A percentile compares a stretch with the other conserved stretches of the same genome.
phyloP scores from a whole-genome alignment of 2,797 vertebrate species.

The Acipenser ruthenus region DNA sequence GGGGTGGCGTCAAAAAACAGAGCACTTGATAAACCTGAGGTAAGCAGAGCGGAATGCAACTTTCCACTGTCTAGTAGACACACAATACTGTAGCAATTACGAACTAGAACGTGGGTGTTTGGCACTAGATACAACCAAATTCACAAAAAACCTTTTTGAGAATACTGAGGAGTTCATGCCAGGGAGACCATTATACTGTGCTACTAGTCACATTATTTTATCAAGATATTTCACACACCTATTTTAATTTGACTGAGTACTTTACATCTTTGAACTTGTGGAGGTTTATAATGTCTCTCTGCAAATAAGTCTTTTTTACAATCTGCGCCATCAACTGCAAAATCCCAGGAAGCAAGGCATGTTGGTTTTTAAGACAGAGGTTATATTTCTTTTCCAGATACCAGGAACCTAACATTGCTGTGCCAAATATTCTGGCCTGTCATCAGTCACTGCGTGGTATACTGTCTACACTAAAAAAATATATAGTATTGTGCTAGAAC shows the following conservation, averaged over 20 bases:
- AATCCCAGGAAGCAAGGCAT: neutral
- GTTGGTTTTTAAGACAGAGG: neutral
- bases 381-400: constrained; percentile 4
- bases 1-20: neutral
- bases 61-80: constrained; percentile 4
- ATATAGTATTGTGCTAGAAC: neutral
- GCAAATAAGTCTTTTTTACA: neutral
- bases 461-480: neutral
- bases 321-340: neutral
- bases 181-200: too few species aligned
- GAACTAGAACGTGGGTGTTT: neutral
- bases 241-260: too few species aligned
- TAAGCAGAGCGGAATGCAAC: constrained; percentile 7
- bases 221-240: too few species aligned
- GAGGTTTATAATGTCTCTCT: too few species aligned
- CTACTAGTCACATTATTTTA: too few species aligned
- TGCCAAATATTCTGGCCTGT: constrained; percentile 6
- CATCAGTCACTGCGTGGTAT: neutral
- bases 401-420: neutral
- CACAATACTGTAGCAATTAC: constrained; percentile 4
- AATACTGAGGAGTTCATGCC: too few species aligned
- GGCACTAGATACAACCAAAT: neutral
- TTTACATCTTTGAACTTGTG: too few species aligned
- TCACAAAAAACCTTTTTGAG: too few species aligned
- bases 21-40: neutral